A percentile compares a stretch with the other conserved stretches of the same genome.
These are phyloP conservation scores for Lordiphosa collinella DNA, from an alignment of 1,140 invertebrate species.

Conservation along the genomic window DNA sequence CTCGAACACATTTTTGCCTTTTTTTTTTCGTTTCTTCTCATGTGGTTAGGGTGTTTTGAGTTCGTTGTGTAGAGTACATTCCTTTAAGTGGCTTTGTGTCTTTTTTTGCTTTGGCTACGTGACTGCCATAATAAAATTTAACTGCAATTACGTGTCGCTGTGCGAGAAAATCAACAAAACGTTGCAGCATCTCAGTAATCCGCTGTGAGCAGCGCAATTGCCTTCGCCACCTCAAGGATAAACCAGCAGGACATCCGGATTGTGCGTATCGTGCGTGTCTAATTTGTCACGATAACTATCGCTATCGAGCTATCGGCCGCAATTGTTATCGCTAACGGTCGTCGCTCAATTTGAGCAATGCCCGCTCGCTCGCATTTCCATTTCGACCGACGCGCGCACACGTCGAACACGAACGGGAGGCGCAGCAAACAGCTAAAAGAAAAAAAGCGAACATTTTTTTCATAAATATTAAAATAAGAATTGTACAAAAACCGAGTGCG, in stretches of 20 bases:
- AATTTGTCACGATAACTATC: conserved; percentile 16
- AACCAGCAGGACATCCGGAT: conserved; percentile 18
- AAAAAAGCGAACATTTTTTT: conserved; percentile 9
- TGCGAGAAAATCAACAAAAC: too few relatives aligned
- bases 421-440: conserved; percentile 16
- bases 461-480: conserved; percentile 18
- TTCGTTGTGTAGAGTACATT: neutral
- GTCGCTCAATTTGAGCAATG: conserved; percentile 18
- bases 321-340: neutral
- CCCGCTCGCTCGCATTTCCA: conserved; percentile 45
- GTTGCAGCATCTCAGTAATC: neutral
- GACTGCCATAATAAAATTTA: conserved; percentile 67
- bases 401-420: conserved; percentile 30
- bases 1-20: too few relatives aligned
- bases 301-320: neutral
- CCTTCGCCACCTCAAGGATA: conserved; percentile 2
- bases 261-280: conserved; percentile 9
- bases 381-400: conserved; percentile 50
- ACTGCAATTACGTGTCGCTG: conserved; percentile 71
- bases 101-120: conserved; percentile 44
- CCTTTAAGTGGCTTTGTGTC: neutral
- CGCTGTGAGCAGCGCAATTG: neutral
- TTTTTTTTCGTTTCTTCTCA: too few relatives aligned
- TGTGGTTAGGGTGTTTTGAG: conserved; percentile 13
- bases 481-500: conserved; percentile 11